Evolutionary conservation across 2,888 invertebrate genomes (phyloP).

Genomic region (Plebejus melissa): DNA sequence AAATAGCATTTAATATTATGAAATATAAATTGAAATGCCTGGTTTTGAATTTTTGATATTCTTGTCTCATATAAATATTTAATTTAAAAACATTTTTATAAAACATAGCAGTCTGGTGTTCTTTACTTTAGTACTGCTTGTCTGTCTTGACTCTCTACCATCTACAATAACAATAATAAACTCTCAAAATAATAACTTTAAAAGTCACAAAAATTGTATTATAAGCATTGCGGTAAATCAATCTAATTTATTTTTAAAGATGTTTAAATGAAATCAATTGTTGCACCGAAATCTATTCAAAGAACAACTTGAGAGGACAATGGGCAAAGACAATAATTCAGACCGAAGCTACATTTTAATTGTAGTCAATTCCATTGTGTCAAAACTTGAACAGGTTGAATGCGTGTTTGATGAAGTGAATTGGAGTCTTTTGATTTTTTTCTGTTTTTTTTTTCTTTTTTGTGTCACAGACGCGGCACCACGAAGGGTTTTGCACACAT

Average conservation of each 20-base stretch:
- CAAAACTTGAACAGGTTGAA: conserved; percentile 57
- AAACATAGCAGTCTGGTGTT: background rate
- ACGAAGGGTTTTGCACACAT: conserved; percentile 70
- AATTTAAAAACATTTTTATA: too few relatives aligned
- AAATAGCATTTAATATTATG: too few relatives aligned
- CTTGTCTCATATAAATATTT: too few relatives aligned
- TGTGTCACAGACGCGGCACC: conserved; percentile 36
- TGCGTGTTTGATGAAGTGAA: conserved; percentile 76
- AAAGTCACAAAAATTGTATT: conserved; percentile 14
- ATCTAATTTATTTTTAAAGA: conserved; percentile 18
- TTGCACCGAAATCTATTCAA: conserved; percentile 43
- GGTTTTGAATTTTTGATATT: too few relatives aligned
- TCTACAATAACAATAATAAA: background rate
- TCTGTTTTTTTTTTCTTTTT: conserved; percentile 45
- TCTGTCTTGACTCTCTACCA: background rate
- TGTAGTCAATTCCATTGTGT: conserved; percentile 50
- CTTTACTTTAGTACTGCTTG: background rate
- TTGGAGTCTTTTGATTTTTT: conserved; percentile 63
- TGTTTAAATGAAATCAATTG: conserved; percentile 21
- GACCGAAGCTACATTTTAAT: conserved; percentile 52
- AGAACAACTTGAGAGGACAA: conserved; percentile 54
- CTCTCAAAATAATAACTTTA: background rate
- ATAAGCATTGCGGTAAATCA: conserved; percentile 2
- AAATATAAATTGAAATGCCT: too few relatives aligned
- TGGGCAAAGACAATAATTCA: conserved; percentile 69